These are phyloP conservation scores for Drosophila ficusphila DNA, from an alignment of 1,140 invertebrate species.

Conservation along the genomic window DNA sequence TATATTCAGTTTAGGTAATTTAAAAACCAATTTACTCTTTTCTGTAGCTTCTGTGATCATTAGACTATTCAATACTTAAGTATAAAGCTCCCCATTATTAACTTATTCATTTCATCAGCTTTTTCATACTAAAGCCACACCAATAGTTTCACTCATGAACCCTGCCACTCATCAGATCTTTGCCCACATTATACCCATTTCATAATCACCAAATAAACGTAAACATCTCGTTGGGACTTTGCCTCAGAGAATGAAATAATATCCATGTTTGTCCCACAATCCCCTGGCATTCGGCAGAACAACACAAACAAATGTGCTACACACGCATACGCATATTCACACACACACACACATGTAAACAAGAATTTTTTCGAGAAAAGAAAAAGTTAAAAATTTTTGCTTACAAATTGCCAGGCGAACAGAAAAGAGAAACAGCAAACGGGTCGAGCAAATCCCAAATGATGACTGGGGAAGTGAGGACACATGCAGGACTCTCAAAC, in stretches of 20 bases:
- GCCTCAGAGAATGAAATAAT: slow-evolving; percentile 18
- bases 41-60: too few relatives aligned
- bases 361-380: slow-evolving; percentile 23
- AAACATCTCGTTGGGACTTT: slow-evolving; percentile 27
- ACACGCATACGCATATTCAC: slow-evolving; percentile 5
- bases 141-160: slow-evolving; percentile 4
- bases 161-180: neutral
- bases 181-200: slow-evolving; percentile 21
- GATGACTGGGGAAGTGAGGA: neutral
- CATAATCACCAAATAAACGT: slow-evolving; percentile 42
- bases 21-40: too few relatives aligned
- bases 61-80: too few relatives aligned
- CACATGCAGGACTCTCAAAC: slow-evolving; percentile 35
- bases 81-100: neutral
- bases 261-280: slow-evolving; percentile 13
- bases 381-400: slow-evolving; percentile 63
- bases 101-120: neutral
- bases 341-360: neutral
- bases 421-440: slow-evolving; percentile 38
- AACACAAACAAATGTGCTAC: slow-evolving; percentile 9
- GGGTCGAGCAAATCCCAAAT: neutral
- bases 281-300: slow-evolving; percentile 4
- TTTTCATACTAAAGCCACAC: neutral
- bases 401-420: slow-evolving; percentile 59
- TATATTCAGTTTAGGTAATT: too few relatives aligned